phyloP scores from a whole-genome alignment of 2,888 invertebrate genomes.

The Amiota communis region DNA sequence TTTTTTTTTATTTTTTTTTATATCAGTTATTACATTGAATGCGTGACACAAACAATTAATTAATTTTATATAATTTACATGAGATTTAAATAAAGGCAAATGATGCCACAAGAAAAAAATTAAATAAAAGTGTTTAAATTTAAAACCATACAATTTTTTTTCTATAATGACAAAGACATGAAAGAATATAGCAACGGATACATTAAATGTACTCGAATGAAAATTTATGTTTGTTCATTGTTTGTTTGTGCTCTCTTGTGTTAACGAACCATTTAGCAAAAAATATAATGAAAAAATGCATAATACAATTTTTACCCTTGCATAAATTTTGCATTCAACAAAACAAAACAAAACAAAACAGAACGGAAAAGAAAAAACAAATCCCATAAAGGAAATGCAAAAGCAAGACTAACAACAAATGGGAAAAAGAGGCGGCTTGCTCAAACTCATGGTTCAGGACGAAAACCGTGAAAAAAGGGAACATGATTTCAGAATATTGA shows the following conservation, averaged over 20 bases:
- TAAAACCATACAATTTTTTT: background rate
- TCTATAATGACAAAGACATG: background rate
- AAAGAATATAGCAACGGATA: slow-evolving; percentile 5
- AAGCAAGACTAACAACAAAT: background rate
- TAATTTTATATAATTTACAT: slow-evolving; percentile 6
- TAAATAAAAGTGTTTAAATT: background rate
- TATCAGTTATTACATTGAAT: background rate
- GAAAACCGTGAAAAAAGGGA: background rate
- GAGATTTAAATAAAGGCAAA: background rate
- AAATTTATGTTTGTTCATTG: too few relatives aligned
- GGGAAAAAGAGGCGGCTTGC: too few relatives aligned
- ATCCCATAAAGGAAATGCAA: slow-evolving; percentile 17
- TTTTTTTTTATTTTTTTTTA: too few relatives aligned
- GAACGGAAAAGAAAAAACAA: background rate
- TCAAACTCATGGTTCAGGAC: background rate
- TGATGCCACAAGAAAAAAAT: background rate
- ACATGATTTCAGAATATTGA: background rate
- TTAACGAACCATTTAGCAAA: slow-evolving; percentile 8
- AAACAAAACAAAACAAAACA: background rate
- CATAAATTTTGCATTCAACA: slow-evolving; percentile 17
- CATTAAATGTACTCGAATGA: slow-evolving; percentile 1
- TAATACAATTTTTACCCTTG: slow-evolving; percentile 19
- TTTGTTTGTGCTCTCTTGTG: background rate
- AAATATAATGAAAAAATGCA: background rate
- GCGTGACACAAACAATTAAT: background rate